Evolutionary conservation across 53 echinoderm and acorn worm genomes (phyloP), one percentile per base, ranked within the genome.

Genomic region (Temnopleurus reevesii): DNA sequence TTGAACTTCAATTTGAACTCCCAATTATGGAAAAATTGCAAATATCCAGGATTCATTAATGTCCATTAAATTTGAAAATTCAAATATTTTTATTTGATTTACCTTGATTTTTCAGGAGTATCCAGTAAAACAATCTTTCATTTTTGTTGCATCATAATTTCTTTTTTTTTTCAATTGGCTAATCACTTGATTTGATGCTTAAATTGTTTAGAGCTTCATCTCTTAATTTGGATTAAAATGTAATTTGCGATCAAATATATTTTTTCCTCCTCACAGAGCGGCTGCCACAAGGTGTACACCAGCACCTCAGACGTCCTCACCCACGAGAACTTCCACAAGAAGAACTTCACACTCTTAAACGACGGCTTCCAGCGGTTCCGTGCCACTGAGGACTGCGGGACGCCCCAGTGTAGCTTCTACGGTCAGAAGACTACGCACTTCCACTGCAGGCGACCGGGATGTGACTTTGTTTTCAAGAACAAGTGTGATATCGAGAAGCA

Each of bases 261-360:
- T n/a, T n/a, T 25, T n/a, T n/a, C 24, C 36, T 58, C 46, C 38
- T 4, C 1, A 45, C 89, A 99, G 99, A 76, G 55, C 29, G 94
- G 94, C 51, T 99, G 99, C 92, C 92, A 94, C 87, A 99, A 99
- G 83, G 99, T 99, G 33, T 99, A 99, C 82, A 99, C 99, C 8
- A 96, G 96, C 91, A 99, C 99, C 63, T 99, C 99, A 2, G 99
- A 99, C 66, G 96, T 99, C 41, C 91, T 99, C 44, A 96, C 96
- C 56, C 99, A 99, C 76, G 99, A 99, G 77, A 99, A 99, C 93
- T 99, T 96, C 91, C 99, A 99, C 94, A 99, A 99, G 92, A 99
- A 99, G 94, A 99, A 99, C 77, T 77, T 93, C 34, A 92, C 99
- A 12, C 90, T 99, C 21, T 92, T 99, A 45, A 99, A 89, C 77